phyloP scores from a whole-genome alignment of 2,888 invertebrate species.

The Drosophila subsilvestris region DNA sequence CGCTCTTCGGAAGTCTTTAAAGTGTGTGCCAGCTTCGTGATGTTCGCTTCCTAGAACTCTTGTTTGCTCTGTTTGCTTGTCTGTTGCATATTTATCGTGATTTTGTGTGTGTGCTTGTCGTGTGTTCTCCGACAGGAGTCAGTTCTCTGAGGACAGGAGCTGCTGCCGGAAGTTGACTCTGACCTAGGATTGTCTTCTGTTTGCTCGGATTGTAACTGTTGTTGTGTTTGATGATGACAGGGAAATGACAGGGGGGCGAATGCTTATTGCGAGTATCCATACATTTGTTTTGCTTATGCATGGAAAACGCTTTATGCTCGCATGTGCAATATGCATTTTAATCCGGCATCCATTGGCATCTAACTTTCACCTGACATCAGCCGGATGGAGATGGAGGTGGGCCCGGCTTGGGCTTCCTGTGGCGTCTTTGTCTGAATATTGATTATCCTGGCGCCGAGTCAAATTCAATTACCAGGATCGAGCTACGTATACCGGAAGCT shows the following conservation, averaged over 20 bases:
- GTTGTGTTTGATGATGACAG: constrained; percentile 59
- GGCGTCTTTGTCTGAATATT: constrained; percentile 38
- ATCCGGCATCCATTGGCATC: constrained; percentile 24
- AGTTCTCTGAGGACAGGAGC: constrained; percentile 21
- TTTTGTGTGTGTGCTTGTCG: constrained; percentile 33
- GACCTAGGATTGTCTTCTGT: constrained; percentile 48
- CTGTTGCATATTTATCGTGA: constrained; percentile 43
- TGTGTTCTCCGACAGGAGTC: constrained; percentile 30
- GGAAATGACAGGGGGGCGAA: constrained; percentile 46
- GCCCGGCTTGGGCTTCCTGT: constrained; percentile 26
- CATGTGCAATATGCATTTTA: constrained; percentile 64
- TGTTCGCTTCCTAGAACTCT: neutral
- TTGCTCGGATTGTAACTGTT: constrained; percentile 48
- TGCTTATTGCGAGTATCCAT: constrained; percentile 27
- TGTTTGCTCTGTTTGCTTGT: constrained; percentile 11
- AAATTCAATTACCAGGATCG: constrained; percentile 62
- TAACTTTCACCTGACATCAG: constrained; percentile 6
- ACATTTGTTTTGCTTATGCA: constrained; percentile 48
- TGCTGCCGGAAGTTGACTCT: constrained; percentile 50
- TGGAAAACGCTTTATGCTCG: constrained; percentile 32
- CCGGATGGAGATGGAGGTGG: constrained; percentile 32
- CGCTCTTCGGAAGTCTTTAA: neutral
- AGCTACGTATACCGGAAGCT: constrained; percentile 24
- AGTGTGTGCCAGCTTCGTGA: constrained; percentile 1
- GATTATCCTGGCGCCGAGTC: constrained; percentile 61